A percentile compares a stretch with the other conserved stretches of the same genome.
phyloP scores from a whole-genome alignment of 92 coral and sea anemone species.

The Ricordea florida region DNA sequence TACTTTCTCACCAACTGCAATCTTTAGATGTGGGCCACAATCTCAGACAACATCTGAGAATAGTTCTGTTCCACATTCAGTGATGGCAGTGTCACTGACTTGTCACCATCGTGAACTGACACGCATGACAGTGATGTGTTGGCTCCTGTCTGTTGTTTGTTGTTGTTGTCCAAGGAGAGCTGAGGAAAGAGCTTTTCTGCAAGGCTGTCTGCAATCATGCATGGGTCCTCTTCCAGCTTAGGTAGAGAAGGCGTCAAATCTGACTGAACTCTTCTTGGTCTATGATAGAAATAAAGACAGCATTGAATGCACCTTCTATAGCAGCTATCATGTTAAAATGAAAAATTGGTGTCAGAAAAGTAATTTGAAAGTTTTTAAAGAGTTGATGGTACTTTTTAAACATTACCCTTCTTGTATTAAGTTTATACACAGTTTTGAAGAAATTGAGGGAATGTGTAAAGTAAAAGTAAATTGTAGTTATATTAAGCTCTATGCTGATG shows the following conservation, averaged over 20 bases:
- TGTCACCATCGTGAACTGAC: conserved; percentile 87
- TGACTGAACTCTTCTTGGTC: conserved; percentile 96
- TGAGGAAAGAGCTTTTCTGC: conserved; percentile 95
- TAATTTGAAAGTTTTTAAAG: not conserved
- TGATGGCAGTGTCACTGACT: conserved; percentile 83
- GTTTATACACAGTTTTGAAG: too few relatives aligned
- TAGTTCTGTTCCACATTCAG: conserved; percentile 89
- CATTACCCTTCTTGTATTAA: too few relatives aligned
- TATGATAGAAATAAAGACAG: conserved; percentile 8
- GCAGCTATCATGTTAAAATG: not conserved
- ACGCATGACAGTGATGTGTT: conserved; percentile 77
- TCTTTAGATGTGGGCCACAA: conserved; percentile 75
- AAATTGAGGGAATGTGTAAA: too few relatives aligned
- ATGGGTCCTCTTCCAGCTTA: conserved; percentile 94
- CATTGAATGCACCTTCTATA: not conserved
- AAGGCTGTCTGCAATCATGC: conserved; percentile 82
- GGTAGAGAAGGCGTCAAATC: conserved; percentile 80
- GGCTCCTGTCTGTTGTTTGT: conserved; percentile 52
- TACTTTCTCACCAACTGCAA: too few relatives aligned
- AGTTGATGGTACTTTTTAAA: too few relatives aligned
- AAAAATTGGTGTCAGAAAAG: not conserved
- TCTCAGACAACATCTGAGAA: conserved; percentile 91
- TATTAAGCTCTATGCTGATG: too few relatives aligned
- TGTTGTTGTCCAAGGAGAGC: conserved; percentile 75
- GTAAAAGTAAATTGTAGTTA: too few relatives aligned